Percentiles rank a stretch among this genome's conserved stretches.
Evolutionary conservation across 1,140 invertebrate species (phyloP).

Genomic region (Musca domestica): DNA sequence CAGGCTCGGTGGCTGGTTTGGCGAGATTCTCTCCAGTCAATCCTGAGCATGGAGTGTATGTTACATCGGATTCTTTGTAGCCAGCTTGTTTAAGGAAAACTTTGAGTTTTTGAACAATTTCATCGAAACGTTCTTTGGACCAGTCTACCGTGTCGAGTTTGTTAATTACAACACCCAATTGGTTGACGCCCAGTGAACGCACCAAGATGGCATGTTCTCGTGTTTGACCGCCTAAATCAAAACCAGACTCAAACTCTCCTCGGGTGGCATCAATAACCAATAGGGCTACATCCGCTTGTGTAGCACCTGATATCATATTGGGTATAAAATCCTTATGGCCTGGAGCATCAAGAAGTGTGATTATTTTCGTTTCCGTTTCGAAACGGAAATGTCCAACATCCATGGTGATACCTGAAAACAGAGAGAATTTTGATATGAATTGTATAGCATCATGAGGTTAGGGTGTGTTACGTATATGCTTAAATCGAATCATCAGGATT

Average conservation of each 20-base stretch:
- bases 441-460: not conserved
- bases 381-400: slow-evolving; percentile 93
- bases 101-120: slow-evolving; percentile 82
- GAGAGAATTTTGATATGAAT: not conserved
- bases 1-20: slow-evolving; percentile 64
- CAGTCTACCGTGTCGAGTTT: slow-evolving; percentile 82
- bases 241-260: slow-evolving; percentile 98
- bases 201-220: slow-evolving; percentile 94
- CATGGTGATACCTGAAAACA: slow-evolving; percentile 78
- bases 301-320: slow-evolving; percentile 97
- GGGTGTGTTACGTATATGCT: no score
- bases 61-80: slow-evolving; percentile 84
- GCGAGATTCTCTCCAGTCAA: slow-evolving; percentile 90
- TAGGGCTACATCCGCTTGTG: slow-evolving; percentile 95
- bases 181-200: slow-evolving; percentile 85
- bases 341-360: slow-evolving; percentile 90
- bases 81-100: slow-evolving; percentile 94
- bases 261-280: slow-evolving; percentile 93
- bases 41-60: slow-evolving; percentile 94
- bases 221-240: slow-evolving; percentile 96
- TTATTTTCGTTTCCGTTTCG: slow-evolving; percentile 81
- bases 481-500: no score
- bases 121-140: slow-evolving; percentile 78
- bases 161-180: slow-evolving; percentile 82
- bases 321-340: slow-evolving; percentile 99